Percentiles rank a stretch among this genome's conserved stretches.
These are phyloP conservation scores for Meteorus colon DNA, from an alignment of 2,888 invertebrate species.

Conservation along the genomic window DNA sequence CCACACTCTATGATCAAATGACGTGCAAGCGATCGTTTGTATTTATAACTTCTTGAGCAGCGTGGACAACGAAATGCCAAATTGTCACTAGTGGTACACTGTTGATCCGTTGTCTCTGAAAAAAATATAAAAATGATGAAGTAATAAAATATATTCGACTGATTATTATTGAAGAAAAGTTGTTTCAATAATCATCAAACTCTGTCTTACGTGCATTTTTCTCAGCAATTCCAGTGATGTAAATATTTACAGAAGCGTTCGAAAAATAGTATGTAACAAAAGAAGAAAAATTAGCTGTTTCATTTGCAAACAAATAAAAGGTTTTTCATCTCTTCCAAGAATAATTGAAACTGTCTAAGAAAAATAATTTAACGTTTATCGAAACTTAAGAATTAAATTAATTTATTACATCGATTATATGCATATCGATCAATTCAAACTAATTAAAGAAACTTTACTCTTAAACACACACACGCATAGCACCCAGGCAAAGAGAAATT, in stretches of 20 bases:
- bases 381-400: background rate
- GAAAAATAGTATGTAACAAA: background rate
- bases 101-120: slow-evolving; percentile 45
- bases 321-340: background rate
- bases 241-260: background rate
- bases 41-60: slow-evolving; percentile 77
- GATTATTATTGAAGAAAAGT: too few species aligned
- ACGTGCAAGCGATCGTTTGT: slow-evolving; percentile 74
- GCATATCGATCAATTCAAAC: background rate
- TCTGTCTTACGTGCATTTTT: background rate
- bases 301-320: background rate
- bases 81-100: slow-evolving; percentile 25
- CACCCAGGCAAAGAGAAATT: background rate
- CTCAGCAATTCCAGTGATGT: background rate
- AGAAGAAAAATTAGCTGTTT: background rate
- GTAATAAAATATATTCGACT: background rate
- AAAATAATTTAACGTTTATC: background rate
- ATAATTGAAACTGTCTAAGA: background rate
- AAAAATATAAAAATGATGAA: slow-evolving; percentile 34
- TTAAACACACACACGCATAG: background rate
- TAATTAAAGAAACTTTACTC: background rate
- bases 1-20: slow-evolving; percentile 72
- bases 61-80: slow-evolving; percentile 73
- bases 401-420: background rate
- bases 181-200: background rate